Evolutionary conservation across 2,797 vertebrate genomes (phyloP), one percentile per base, ranked within the genome.

Genomic region (Epinephelus awoara): DNA sequence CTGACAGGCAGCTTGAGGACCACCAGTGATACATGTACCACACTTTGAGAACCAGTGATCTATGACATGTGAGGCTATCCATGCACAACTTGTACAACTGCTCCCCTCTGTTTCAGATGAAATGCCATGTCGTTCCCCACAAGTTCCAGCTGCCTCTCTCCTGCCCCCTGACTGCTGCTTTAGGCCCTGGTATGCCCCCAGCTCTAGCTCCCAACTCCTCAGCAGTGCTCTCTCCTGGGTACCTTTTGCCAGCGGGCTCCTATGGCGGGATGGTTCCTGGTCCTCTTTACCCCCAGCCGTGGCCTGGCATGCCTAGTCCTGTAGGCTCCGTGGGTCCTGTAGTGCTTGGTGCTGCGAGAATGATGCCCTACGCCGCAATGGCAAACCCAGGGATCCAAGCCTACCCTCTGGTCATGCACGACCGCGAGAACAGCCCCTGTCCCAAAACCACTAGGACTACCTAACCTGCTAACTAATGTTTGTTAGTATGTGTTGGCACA

Each of bases 391-490:
- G 93, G 82, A 75, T 95, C 78, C 96, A 92, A 52, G 54, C 92
- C 72, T 96, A 95, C 85, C 95, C 97, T 0, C 70, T 88, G 84
- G 88, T 90, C 7, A 84, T 95, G 84, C 92, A 87, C 89, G 94
- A 91, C 3, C 91, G 96, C 0, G 83, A 94, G 7, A 90, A 89
- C 10, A 90, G 90, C 46, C 74, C 89, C 0, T 93, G 88, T 47
- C 84, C 94, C 2, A 94, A 96, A 54, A 94, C 86, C 70, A 90
- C 96, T 75, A 95, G 95, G 79, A 96, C 96, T 95, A 95, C 92
- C 13, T 97, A 94, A 95, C 78, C 56, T 49, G 46, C 67, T 54
- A n/a, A 66, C 51, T 67, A 38, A 72, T 82, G 49, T 75, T n/a
- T 76, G 57, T 78, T 68, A 9, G 42, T 81, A 75, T 83, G 77